phyloP scores from a whole-genome alignment of 2,888 invertebrate species.

The Drosophila tanythrix region DNA sequence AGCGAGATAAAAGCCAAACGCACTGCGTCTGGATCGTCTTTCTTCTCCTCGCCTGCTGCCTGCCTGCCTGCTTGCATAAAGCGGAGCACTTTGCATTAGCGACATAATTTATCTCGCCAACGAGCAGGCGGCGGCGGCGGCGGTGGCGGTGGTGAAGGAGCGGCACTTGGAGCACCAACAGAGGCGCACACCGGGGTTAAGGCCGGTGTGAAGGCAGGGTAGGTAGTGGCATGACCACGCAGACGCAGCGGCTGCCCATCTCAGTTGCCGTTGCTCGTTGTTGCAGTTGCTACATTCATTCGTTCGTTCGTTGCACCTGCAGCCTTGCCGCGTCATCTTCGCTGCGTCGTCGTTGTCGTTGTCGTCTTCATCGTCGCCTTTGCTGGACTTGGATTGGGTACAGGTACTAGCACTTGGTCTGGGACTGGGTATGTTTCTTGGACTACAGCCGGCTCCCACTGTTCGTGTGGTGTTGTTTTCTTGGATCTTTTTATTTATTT shows the following conservation, averaged over 20 bases:
- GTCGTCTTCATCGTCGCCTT: conserved; percentile 79
- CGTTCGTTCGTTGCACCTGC: conserved; percentile 74
- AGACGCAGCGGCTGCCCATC: conserved; percentile 76
- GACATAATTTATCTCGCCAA: conserved; percentile 85
- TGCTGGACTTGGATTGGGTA: conserved; percentile 39
- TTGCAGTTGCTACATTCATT: conserved; percentile 30
- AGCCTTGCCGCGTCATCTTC: conserved; percentile 80
- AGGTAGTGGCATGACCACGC: conserved; percentile 70
- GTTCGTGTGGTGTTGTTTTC: conserved; percentile 55
- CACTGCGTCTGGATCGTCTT: conserved; percentile 72
- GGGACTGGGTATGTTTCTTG: conserved; percentile 31
- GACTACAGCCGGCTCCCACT: conserved; percentile 68
- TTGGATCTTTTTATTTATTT: conserved; percentile 28
- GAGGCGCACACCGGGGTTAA: conserved; percentile 8
- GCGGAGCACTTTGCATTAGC: conserved; percentile 85
- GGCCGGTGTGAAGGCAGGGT: conserved; percentile 5
- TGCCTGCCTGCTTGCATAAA: conserved; percentile 67
- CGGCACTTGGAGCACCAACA: conserved; percentile 26
- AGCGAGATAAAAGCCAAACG: conserved; percentile 74
- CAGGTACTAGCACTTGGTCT: conserved; percentile 22
- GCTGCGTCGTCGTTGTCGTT: conserved; percentile 55
- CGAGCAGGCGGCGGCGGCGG: conserved; percentile 58
- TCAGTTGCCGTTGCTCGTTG: conserved; percentile 47
- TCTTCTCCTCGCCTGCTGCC: conserved; percentile 12
- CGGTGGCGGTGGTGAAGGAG: conserved; percentile 15